Evolutionary conservation across 2,113 vertebrate genomes (phyloP).

Genomic region (Xiphophorus hellerii): DNA sequence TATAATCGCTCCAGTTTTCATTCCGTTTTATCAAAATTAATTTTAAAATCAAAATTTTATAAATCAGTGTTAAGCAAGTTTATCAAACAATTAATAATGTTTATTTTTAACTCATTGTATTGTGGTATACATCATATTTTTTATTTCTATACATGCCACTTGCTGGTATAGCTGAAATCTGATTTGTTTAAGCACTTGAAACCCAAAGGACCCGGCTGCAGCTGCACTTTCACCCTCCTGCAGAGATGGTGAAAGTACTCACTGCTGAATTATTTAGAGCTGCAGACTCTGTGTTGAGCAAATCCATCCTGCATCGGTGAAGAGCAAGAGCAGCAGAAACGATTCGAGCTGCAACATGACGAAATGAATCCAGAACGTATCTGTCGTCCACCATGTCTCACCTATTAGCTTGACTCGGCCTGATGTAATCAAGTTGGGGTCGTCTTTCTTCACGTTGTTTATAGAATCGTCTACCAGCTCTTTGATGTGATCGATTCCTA

Average conservation of each 20-base stretch:
- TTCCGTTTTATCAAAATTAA: no score
- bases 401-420: slow-evolving; percentile 92
- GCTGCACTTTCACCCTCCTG: background rate
- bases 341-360: background rate
- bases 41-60: no score
- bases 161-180: background rate
- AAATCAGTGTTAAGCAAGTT: background rate
- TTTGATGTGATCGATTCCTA: slow-evolving; percentile 99
- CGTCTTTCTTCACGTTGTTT: slow-evolving; percentile 97
- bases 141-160: background rate
- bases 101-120: background rate
- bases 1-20: no score
- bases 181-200: background rate
- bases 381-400: slow-evolving; percentile 66
- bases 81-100: background rate
- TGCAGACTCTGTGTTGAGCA: slow-evolving; percentile 4
- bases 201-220: background rate
- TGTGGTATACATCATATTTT: background rate
- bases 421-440: slow-evolving; percentile 91
- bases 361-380: background rate
- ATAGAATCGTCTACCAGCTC: slow-evolving; percentile 97
- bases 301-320: background rate
- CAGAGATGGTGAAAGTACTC: slow-evolving; percentile 25
- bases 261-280: slow-evolving; percentile 49
- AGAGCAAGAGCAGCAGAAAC: background rate